These are phyloP conservation scores for Smittia aterrima DNA, from an alignment of 2,888 invertebrate species.

Conservation along the genomic window DNA sequence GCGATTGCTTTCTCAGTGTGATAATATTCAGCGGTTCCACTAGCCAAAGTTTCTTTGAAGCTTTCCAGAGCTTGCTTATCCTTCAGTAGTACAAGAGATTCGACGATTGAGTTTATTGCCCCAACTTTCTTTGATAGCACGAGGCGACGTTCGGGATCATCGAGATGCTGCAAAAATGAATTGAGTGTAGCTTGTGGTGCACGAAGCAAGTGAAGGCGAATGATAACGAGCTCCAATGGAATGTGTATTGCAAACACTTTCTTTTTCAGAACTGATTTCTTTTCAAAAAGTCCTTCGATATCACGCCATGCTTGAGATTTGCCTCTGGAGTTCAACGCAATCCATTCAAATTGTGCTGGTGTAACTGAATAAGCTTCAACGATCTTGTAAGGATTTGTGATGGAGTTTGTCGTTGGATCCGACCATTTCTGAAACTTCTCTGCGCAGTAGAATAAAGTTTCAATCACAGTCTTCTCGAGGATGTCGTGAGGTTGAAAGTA, in stretches of 20 bases:
- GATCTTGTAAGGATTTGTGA: constrained; percentile 48
- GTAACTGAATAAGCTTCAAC: constrained; percentile 55
- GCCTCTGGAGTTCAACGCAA: constrained; percentile 59
- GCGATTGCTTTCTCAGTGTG: constrained; percentile 70
- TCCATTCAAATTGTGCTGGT: constrained; percentile 68
- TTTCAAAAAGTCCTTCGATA: constrained; percentile 47
- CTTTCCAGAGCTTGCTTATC: constrained; percentile 49
- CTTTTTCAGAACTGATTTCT: constrained; percentile 46
- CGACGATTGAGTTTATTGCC: constrained; percentile 50
- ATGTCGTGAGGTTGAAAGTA: constrained; percentile 43
- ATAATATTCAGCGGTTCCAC: constrained; percentile 65
- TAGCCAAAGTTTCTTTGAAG: constrained; percentile 48
- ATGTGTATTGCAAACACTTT: constrained; percentile 53
- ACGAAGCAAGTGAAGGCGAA: constrained; percentile 48
- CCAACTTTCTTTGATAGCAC: constrained; percentile 50
- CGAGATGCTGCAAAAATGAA: constrained; percentile 50
- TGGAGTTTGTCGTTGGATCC: constrained; percentile 44
- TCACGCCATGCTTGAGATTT: constrained; percentile 51
- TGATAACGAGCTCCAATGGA: constrained; percentile 49
- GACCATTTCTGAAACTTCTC: constrained; percentile 51
- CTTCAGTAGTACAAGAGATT: constrained; percentile 50
- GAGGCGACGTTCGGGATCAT: constrained; percentile 49
- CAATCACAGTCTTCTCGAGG: constrained; percentile 48
- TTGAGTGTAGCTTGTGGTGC: constrained; percentile 51
- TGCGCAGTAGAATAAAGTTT: constrained; percentile 50